A percentile compares a stretch with the other conserved stretches of the same genome.
phyloP scores from a whole-genome alignment of 2,113 vertebrate genomes.

The Corvus cornix region DNA sequence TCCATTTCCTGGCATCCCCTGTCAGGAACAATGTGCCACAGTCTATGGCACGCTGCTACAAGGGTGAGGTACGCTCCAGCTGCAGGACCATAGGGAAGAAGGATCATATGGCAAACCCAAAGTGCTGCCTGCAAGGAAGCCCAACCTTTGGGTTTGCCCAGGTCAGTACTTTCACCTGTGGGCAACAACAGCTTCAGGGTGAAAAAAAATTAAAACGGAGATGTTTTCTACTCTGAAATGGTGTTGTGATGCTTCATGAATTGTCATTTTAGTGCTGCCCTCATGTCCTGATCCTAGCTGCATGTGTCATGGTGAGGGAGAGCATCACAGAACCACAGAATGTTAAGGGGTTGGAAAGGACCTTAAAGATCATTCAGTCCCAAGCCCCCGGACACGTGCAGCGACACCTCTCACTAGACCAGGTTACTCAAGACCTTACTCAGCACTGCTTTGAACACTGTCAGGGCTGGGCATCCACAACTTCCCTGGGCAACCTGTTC shows the following conservation, averaged over 20 bases:
- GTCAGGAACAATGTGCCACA: not conserved
- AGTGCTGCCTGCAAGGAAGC: not conserved
- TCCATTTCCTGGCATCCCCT: not conserved
- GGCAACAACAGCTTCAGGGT: not conserved
- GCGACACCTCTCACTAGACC: not conserved
- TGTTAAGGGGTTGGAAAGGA: not conserved
- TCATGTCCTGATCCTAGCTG: not conserved
- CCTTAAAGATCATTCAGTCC: not conserved
- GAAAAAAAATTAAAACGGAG: not conserved
- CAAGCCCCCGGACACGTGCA: not conserved
- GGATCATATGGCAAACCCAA: not conserved
- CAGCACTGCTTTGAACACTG: not conserved
- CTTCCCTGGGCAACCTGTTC: not conserved
- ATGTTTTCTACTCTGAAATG: not conserved
- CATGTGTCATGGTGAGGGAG: not conserved
- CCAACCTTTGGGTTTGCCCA: not conserved
- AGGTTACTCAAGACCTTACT: not conserved
- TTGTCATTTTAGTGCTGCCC: not conserved
- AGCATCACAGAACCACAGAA: not conserved
- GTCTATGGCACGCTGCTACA: not conserved
- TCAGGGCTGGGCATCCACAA: not conserved
- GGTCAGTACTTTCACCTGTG: not conserved
- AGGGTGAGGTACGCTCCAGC: not conserved
- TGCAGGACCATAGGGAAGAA: not conserved
- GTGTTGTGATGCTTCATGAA: not conserved